phyloP scores from a whole-genome alignment of 2,888 invertebrate species.

The Stomorhina lunata region DNA sequence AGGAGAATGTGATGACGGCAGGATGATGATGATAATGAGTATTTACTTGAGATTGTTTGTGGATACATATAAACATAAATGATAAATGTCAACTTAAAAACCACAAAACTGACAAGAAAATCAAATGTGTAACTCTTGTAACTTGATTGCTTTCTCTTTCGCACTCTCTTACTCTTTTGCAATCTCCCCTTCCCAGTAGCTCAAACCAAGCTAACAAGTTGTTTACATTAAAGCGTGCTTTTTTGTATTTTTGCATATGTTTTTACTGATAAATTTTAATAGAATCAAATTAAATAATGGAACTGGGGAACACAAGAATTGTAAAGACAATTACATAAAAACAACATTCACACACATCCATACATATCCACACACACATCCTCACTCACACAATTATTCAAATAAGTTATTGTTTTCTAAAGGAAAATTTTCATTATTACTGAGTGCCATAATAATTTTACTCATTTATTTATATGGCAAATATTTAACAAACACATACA shows the following conservation, averaged over 20 bases:
- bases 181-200: background rate
- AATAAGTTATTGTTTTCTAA: background rate
- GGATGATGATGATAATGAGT: background rate
- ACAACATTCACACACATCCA: background rate
- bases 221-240: background rate
- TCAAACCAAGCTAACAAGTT: background rate
- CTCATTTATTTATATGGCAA: conserved; percentile 1
- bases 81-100: conserved; percentile 35
- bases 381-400: background rate
- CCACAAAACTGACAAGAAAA: background rate
- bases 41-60: background rate
- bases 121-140: background rate
- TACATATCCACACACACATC: background rate
- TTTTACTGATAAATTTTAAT: background rate
- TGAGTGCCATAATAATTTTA: conserved; percentile 24
- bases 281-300: background rate
- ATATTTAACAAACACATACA: background rate
- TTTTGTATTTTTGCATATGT: background rate
- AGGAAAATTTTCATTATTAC: conserved; percentile 19
- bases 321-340: background rate
- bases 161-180: background rate
- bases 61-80: background rate
- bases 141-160: background rate
- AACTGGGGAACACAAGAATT: background rate
- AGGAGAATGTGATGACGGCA: too few relatives aligned